Evolutionary conservation across 2,888 invertebrate species (phyloP).

Genomic region (Habrosyne pyritoides): DNA sequence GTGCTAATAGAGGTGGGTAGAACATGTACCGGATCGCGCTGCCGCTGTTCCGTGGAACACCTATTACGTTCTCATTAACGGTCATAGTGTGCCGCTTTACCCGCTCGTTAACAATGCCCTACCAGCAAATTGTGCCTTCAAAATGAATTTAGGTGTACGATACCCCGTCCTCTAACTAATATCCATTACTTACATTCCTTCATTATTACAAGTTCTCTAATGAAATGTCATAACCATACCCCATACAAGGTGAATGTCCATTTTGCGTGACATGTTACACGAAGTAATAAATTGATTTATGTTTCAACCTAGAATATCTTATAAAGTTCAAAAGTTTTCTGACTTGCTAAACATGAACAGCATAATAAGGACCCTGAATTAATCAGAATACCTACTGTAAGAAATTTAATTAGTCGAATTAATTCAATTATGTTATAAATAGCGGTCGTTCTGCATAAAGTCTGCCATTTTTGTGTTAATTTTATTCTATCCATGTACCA

Average conservation of each 20-base stretch:
- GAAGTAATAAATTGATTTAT: neutral
- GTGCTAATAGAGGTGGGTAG: conserved; percentile 47
- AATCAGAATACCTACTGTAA: neutral
- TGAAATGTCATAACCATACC: neutral
- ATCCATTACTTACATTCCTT: conserved; percentile 28
- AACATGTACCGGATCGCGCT: conserved; percentile 52
- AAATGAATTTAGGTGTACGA: conserved; percentile 56
- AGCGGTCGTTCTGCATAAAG: neutral
- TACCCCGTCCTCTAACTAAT: conserved; percentile 38
- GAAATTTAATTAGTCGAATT: neutral
- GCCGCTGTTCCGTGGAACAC: conserved; percentile 53
- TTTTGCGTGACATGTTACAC: neutral
- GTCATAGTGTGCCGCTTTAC: conserved; percentile 59
- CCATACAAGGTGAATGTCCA: neutral
- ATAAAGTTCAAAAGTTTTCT: neutral
- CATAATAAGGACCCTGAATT: neutral
- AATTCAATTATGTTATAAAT: neutral
- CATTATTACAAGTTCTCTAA: conserved; percentile 1
- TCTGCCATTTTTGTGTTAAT: neutral
- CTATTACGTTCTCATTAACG: conserved; percentile 73
- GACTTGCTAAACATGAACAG: neutral
- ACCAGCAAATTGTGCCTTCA: conserved; percentile 58
- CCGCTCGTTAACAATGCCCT: conserved; percentile 66
- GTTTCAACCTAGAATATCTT: neutral
- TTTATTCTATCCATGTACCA: neutral